Percentiles rank a stretch among this genome's conserved stretches.
Evolutionary conservation across 2,113 vertebrate genomes (phyloP).

Genomic region (Odontesthes bonariensis): DNA sequence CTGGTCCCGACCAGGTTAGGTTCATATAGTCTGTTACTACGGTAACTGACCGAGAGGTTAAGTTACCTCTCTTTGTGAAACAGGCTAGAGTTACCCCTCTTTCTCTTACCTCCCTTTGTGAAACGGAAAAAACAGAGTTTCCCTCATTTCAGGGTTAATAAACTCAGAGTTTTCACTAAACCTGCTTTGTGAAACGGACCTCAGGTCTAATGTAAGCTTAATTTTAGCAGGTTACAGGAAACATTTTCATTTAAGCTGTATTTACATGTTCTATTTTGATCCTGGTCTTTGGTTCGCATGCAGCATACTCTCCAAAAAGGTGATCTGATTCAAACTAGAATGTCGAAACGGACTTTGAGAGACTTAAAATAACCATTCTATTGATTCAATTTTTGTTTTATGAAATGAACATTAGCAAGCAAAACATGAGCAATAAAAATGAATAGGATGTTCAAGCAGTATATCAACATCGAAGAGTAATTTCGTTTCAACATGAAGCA

Average conservation of each 20-base stretch:
- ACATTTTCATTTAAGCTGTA: slow-evolving; percentile 3
- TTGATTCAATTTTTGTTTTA: neutral
- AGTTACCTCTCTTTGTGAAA: no score
- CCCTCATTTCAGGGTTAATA: no score
- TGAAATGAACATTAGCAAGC: slow-evolving; percentile 28
- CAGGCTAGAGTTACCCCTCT: no score
- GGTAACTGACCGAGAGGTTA: no score
- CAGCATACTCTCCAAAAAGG: neutral
- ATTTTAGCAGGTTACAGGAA: neutral
- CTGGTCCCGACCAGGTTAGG: no score
- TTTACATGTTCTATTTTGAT: neutral
- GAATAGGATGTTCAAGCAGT: slow-evolving; percentile 32
- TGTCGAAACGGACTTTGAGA: neutral
- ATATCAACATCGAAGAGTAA: slow-evolving; percentile 40
- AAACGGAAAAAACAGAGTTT: no score
- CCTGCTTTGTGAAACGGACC: no score
- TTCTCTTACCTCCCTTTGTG: no score
- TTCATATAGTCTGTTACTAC: no score
- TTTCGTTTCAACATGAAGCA: slow-evolving; percentile 48
- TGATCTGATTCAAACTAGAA: neutral
- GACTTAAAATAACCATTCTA: neutral
- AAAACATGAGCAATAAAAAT: slow-evolving; percentile 27
- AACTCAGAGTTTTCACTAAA: no score
- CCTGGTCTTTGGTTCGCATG: slow-evolving; percentile 1
- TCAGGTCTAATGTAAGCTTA: neutral